Evolutionary conservation across 2,888 invertebrate genomes (phyloP).

Genomic region (Altica lythri): DNA sequence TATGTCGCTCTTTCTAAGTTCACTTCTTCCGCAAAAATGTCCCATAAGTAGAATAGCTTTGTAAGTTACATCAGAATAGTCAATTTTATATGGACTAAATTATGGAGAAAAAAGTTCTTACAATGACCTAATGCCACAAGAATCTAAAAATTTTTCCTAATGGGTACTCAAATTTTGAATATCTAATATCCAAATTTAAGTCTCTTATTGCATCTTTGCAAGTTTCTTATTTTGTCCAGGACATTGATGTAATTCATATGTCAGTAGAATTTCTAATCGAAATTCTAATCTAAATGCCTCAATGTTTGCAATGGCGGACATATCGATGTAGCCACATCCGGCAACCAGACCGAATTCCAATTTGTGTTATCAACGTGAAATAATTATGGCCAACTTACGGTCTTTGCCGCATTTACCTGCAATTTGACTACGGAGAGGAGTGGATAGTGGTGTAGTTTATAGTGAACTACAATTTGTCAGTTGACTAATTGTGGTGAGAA

Average conservation of each 20-base stretch:
- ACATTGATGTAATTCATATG: constrained; percentile 4
- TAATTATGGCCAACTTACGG: constrained; percentile 20
- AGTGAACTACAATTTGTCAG: constrained; percentile 16
- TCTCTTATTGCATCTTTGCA: no score
- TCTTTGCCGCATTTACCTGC: constrained; percentile 17
- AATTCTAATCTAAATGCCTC: constrained; percentile 16
- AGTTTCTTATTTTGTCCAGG: no score
- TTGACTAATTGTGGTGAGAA: not conserved
- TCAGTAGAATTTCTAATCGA: constrained; percentile 14
- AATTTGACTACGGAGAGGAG: constrained; percentile 7
- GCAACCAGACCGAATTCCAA: constrained; percentile 27
- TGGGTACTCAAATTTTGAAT: no score
- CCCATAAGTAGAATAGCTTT: no score
- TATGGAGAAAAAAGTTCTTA: no score
- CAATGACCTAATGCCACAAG: no score
- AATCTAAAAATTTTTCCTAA: no score
- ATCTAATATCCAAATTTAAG: no score
- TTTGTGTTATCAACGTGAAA: constrained; percentile 29
- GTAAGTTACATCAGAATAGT: no score
- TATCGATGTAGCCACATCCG: constrained; percentile 28
- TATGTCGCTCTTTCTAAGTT: no score
- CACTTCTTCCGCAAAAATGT: no score
- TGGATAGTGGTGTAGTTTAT: constrained; percentile 10
- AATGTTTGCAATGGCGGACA: constrained; percentile 19
- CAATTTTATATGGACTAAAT: no score